Base-by-base conservation (phyloP, 37 sponge, comb jelly and placozoan species). In the Beroe ovata region DNA sequence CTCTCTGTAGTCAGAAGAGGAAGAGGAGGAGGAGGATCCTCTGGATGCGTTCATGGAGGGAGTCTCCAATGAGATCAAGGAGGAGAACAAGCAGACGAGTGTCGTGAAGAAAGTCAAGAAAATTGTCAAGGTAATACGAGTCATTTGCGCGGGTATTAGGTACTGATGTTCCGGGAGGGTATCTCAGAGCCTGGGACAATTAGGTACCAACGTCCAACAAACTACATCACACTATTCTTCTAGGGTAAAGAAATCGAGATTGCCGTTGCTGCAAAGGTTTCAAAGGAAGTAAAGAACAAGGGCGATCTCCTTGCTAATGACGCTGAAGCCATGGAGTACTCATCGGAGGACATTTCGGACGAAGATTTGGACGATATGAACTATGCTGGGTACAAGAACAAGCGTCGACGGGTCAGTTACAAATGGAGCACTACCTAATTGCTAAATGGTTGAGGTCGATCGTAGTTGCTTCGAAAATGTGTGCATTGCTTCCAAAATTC, bases 271-370 rank as follows among this genome's bases (percentile, higher is more conserved):
- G 60, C 60, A 3, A 89, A 41, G 59, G 88, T 35, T 14, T 22
- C 19, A 19, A 71, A 90, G 1, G 89, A 39, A n/a, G 72, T 39
- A 18, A 90, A 37, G 26, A 30, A 91, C 58, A 95, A 93, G 61
- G 99, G 99, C 16, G 99, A 99, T 32, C 88, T 99, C 35, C 88
- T 99, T 88, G 91, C 91, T 28, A 96, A 94, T 39, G 88, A 96
- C 62, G 94, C 93, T 71, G 99, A 99, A 71, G 93, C 92, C 36
- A 90, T 94, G 90, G 95, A 95, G 60, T 95, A 95, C 89, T 94
- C 93, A 0, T 93, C 93, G 11, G 97, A 96, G 22, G 97, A 94
- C 22, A 36, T 40, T 20, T 81, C 84, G 23, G 84, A 89, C 60
- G 64, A 89, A 19, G 42, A 60, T 63, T 39, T 89, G 63, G 89